These are phyloP conservation scores for Leptinotarsa undecemlineata DNA, from an alignment of 1,140 invertebrate species.

Conservation along the genomic window DNA sequence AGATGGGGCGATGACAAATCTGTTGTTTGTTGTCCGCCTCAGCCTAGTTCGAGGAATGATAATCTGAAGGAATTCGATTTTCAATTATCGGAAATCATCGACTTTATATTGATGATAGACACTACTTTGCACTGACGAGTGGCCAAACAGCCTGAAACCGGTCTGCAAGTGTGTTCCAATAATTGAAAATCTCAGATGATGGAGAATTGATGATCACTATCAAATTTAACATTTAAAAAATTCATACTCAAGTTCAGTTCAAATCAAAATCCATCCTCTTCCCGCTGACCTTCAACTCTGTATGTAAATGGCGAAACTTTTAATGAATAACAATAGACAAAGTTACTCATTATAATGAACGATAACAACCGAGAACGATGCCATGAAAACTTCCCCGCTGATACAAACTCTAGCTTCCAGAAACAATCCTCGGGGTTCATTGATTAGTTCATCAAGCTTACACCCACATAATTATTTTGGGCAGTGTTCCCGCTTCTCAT, in stretches of 20 bases:
- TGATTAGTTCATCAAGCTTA: slow-evolving; percentile 2
- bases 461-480: neutral
- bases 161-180: no score
- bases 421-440: neutral
- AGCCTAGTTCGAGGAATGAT: no score
- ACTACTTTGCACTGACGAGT: no score
- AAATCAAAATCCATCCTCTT: no score
- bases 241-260: neutral
- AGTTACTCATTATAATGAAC: slow-evolving; percentile 4
- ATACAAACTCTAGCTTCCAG: neutral
- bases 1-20: no score
- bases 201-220: no score
- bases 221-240: neutral
- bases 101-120: no score
- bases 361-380: neutral
- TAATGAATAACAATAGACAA: slow-evolving; percentile 1
- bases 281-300: neutral
- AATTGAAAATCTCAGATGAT: no score
- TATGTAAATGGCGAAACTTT: slow-evolving; percentile 3
- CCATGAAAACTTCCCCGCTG: neutral
- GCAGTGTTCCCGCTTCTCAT: neutral
- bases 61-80: no score
- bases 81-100: no score
- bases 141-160: no score
- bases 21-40: no score